Evolutionary conservation across 2,113 vertebrate species (phyloP).

Genomic region (Dendrocopos noguchii): DNA sequence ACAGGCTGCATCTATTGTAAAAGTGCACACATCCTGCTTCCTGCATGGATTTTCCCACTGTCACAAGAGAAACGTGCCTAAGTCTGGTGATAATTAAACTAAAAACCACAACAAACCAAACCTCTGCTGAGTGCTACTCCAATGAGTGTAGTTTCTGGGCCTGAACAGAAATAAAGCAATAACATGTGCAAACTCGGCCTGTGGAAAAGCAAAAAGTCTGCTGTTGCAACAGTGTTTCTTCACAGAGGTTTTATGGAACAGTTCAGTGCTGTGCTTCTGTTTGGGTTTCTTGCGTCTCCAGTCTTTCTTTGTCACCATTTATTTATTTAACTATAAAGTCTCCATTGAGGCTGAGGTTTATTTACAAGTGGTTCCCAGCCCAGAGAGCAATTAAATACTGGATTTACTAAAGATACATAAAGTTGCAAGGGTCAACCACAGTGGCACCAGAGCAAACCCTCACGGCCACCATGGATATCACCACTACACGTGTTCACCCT

Average conservation of each 20-base stretch:
- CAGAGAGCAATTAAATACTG: constrained; percentile 23
- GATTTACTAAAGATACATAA: not conserved
- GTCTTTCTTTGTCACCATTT: constrained; percentile 14
- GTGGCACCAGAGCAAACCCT: not conserved
- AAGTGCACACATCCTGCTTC: not conserved
- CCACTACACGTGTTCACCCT: not conserved
- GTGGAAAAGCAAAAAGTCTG: not conserved
- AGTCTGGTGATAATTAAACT: not conserved
- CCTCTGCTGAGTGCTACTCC: not conserved
- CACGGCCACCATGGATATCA: not conserved
- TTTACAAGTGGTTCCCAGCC: constrained; percentile 34
- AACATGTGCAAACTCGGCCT: not conserved
- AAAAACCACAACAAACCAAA: not conserved
- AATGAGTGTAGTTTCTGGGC: not conserved
- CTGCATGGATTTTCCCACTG: not conserved
- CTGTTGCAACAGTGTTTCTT: constrained; percentile 13
- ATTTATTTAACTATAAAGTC: constrained; percentile 52
- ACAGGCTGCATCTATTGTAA: not conserved
- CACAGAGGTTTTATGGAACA: constrained; percentile 32
- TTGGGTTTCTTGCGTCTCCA: not conserved
- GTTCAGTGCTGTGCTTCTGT: constrained; percentile 9
- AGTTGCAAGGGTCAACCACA: not conserved
- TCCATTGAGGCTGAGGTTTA: not conserved
- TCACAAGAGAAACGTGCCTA: not conserved
- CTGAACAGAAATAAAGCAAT: not conserved